Evolutionary conservation across 2,888 invertebrate genomes (phyloP), one percentile per base, ranked within the genome.

Genomic region (Baccha elongata): DNA sequence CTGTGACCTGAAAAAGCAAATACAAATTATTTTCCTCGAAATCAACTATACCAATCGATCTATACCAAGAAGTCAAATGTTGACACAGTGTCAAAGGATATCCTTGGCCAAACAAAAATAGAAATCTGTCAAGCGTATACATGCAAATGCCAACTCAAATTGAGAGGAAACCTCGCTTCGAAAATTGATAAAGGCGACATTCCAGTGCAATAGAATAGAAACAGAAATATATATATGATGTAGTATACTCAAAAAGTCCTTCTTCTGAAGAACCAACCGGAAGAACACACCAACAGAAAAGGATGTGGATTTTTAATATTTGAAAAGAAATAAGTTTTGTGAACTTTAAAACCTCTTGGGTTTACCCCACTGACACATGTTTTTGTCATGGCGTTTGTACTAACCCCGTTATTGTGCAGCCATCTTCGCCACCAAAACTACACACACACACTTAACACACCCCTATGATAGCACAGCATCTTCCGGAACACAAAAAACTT

Each of bases 321-420:
- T 73, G 19, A 35, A 42, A 40, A 40, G 29, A 73, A 79, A 62
- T 44, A 60, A 46, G 23, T 73, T 79, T 42, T 46, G 15, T 73
- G 60, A 73, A 79, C 55, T 64, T 68, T 21, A 80, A n/a, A 69
- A 74, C 69, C 80, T 69, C 69, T 40, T 44, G 52, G 69, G 68
- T 48, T n/a, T 42, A 68, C 48, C 60, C 67, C 52, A 29, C 42
- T 32, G 60, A 72, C 58, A 52, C 72, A 60, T 73, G 67, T 73
- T 60, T 60, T 35, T 32, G 35, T 75, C 32, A 32, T 52, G 32
- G 50, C 62, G 29, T 62, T 13, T 55, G 15, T 23, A 17, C 15
- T 62, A 3, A 15, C 19, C 21, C 19, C 42, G 26, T 17, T 42
- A n/a, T 65, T 29, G n/a, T n/a, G n/a, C 21, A 50, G 15, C n/a